Base-by-base conservation (phyloP, 2,113 vertebrate genomes). In the Hylia prasina region DNA sequence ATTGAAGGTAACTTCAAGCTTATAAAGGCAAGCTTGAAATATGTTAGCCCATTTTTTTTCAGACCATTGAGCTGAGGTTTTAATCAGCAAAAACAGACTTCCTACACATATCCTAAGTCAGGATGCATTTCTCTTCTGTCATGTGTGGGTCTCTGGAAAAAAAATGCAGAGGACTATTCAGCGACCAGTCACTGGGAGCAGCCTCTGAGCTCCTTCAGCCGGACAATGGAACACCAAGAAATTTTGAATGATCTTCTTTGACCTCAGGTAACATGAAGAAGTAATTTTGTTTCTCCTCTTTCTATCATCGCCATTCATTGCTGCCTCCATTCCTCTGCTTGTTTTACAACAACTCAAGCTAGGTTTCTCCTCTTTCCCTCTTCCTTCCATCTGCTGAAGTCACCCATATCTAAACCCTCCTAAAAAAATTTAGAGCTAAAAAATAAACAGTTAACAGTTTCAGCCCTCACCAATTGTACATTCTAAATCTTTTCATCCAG, bases 41-140 rank as follows among this genome's bases (percentile, higher is more conserved):
- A 48, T 6, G 35, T 48, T 27, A 68, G 15, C 19, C 30, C 11
- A 19, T 33, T 54, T 68, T 58, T 35, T 71, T 47, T 57, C n/a
- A 54, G 25, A 24, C 6, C 3, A 2, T 6, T n/a, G 14, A 56
- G 10, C 42, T 54, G 39, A 90, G 4, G 17, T 60, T 89, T 78
- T 68, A 50, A 76, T 3, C 50, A 47, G n/a, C 16, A 57, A 45
- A 93, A 81, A 2, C 1, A 10, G 28, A 30, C 9, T 76, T 53
- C 18, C 11, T 24, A 76, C 15, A 40, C 5, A 5, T 10, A 50
- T 2, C 9, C 28, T 10, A 21, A 39, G 12, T 50, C n/a, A 47
- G 50, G 40, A 61, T 0, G 0, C 0, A 0, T 14, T 80, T 33
- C 61, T 65, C 13, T 45, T 51, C 31, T 50, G 37, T 18, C 61